Evolutionary conservation across 1,140 invertebrate genomes (phyloP).

Genomic region (Sipha flava): DNA sequence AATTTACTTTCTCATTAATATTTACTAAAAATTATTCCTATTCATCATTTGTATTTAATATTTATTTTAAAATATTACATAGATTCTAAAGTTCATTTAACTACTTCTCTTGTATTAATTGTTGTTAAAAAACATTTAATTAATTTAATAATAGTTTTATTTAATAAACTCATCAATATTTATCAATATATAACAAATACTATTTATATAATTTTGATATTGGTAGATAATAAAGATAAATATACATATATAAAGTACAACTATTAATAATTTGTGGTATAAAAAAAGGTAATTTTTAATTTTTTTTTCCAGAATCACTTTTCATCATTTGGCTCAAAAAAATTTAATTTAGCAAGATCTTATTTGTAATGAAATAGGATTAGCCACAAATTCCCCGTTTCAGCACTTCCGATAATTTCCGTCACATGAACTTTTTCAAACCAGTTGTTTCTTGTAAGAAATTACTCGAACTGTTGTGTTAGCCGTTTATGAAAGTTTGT

Average conservation of each 20-base stretch:
- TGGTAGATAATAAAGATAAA: too few species aligned
- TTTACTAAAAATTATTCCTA: neutral
- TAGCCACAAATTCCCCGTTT: neutral
- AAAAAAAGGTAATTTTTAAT: too few species aligned
- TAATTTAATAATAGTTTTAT: too few species aligned
- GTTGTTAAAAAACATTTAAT: neutral
- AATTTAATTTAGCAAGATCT: conserved; percentile 17
- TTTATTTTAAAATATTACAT: neutral
- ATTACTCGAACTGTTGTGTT: too few species aligned
- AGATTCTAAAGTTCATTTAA: neutral
- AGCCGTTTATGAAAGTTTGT: too few species aligned
- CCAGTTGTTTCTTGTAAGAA: too few species aligned
- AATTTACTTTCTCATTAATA: neutral
- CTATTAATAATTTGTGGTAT: neutral
- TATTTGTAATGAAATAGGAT: conserved; percentile 9
- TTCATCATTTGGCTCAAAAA: conserved; percentile 1
- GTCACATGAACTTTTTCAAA: too few species aligned
- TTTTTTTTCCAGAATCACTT: conserved; percentile 2
- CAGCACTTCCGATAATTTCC: too few species aligned
- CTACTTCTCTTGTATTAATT: neutral
- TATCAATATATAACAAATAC: neutral
- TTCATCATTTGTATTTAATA: neutral
- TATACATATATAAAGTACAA: too few species aligned
- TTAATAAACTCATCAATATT: too few species aligned
- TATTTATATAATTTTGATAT: neutral